Percentiles rank a stretch among this genome's conserved stretches.
phyloP scores from a whole-genome alignment of 2,113 vertebrate species.

The Ailurus styani region DNA sequence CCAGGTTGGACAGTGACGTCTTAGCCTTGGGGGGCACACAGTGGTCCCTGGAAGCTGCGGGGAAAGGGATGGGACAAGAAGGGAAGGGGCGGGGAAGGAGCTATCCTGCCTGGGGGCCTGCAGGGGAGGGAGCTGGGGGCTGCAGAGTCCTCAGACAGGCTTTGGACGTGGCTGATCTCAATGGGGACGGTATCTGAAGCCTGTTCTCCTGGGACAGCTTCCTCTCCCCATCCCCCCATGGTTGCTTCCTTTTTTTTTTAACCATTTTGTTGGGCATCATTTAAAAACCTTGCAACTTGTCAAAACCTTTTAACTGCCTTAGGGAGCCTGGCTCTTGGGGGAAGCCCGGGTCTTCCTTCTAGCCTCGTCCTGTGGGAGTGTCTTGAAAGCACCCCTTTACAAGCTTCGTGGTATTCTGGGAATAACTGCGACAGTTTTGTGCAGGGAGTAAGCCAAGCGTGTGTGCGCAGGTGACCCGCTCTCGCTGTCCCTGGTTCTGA shows the following conservation, averaged over 20 bases:
- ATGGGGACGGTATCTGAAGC: fast-evolving
- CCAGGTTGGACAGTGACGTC: neutral
- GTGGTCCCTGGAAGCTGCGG: neutral
- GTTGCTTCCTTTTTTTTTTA: neutral
- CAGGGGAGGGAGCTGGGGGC: neutral
- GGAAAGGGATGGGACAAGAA: too few relatives aligned
- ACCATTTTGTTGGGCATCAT: neutral
- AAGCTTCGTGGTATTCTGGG: neutral
- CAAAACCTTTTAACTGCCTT: neutral
- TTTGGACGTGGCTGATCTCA: neutral
- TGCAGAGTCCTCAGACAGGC: neutral
- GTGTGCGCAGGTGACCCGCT: neutral
- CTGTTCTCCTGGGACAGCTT: neutral
- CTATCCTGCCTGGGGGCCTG: neutral
- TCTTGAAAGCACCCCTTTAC: fast-evolving
- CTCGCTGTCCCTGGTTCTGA: neutral
- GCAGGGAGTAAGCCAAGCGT: neutral
- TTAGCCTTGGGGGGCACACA: neutral
- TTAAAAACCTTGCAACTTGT: neutral
- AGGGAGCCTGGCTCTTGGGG: neutral
- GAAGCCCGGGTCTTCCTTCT: neutral
- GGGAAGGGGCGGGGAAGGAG: too few relatives aligned
- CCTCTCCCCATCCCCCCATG: fast-evolving
- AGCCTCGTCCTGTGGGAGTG: fast-evolving
- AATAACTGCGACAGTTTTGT: neutral